These are phyloP conservation scores for Oryzias sinensis DNA, from an alignment of 2,797 vertebrate species.

Conservation along the genomic window DNA sequence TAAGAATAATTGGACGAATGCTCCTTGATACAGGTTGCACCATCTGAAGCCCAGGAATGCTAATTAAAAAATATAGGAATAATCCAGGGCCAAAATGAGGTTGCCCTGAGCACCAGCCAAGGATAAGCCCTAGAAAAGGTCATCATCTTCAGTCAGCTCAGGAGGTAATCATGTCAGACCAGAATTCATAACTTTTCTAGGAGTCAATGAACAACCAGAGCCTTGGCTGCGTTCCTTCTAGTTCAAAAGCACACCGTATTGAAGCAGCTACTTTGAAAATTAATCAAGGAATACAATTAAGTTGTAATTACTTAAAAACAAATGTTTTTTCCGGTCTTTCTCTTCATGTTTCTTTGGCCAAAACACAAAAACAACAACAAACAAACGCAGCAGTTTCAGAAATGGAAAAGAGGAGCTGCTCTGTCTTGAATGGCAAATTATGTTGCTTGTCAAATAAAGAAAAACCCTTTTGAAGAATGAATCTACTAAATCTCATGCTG, in stretches of 20 bases:
- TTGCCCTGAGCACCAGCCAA: constrained; percentile 54
- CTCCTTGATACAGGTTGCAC: constrained; percentile 36
- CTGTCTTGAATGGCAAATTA: neutral
- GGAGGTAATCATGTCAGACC: constrained; percentile 62
- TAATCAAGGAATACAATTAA: neutral
- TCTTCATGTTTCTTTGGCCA: neutral
- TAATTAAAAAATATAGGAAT: constrained; percentile 63
- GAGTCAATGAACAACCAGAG: constrained; percentile 45
- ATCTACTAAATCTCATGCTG: too few species aligned
- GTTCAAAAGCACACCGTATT: neutral
- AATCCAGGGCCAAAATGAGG: constrained; percentile 61
- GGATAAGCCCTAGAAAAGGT: constrained; percentile 69
- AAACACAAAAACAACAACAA: neutral
- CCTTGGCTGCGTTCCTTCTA: constrained; percentile 27
- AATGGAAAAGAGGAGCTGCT: neutral
- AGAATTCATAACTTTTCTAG: constrained; percentile 51
- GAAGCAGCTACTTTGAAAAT: constrained; percentile 2
- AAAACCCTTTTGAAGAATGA: too few species aligned
- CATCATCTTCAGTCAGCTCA: constrained; percentile 56
- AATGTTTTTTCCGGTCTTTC: neutral
- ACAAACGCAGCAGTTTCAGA: neutral
- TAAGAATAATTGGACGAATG: constrained; percentile 54
- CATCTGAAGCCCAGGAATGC: constrained; percentile 29
- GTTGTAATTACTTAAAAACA: neutral
- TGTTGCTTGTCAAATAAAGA: too few species aligned